Base-by-base conservation (phyloP, 1,140 invertebrate genomes). In the Macrostomum lignano region DNA sequence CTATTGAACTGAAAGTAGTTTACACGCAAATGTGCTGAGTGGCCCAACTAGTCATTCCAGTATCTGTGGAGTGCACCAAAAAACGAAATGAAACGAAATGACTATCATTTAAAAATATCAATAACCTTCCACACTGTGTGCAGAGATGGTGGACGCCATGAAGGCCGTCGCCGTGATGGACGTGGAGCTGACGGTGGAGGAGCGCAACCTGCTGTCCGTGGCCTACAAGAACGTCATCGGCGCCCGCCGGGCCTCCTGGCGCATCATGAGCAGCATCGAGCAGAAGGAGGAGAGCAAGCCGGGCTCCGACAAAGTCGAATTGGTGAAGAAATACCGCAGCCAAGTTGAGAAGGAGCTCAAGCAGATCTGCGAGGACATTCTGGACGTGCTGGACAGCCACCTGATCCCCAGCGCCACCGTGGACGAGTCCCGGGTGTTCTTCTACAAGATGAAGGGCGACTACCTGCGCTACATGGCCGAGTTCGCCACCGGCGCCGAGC, bases 151-250 rank as follows among this genome's bases (percentile, higher is more conserved):
- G 9, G 36, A 40, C 17, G 33, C 19, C 15, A 55, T 55, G 52
- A 50, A 49, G 35, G 42, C 46, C 15, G 52, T 52, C 20, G 49
- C 47, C 4, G 19, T 37, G 9, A 25, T 40, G 29, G 7, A 17
- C 7, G 38, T 43, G 22, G 17, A 17, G 7, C 48, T 49, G 6
- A 38, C 44, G 13, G 48, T 55, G 14, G 82, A 93, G 56, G 84
- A 93, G 61, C 67, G 84, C 47, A 93, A 93, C 54, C 66, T 93
- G 33, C 67, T 93, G 28, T 88, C 81, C 17, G 84, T 93, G 34
- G 82, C 84, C n/a, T 93, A 91, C 62, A 94, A 94, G 67, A 93
- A 93, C 67, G 82, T 93, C 20, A 88, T 93, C 50, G 84, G 84
- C 40, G 77, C 82, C 40, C 69, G 82, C 40, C 67, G 86, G 46